These are phyloP conservation scores for Disparrhopalites patrizii DNA, from an alignment of 2,888 invertebrate species.

Conservation along the genomic window DNA sequence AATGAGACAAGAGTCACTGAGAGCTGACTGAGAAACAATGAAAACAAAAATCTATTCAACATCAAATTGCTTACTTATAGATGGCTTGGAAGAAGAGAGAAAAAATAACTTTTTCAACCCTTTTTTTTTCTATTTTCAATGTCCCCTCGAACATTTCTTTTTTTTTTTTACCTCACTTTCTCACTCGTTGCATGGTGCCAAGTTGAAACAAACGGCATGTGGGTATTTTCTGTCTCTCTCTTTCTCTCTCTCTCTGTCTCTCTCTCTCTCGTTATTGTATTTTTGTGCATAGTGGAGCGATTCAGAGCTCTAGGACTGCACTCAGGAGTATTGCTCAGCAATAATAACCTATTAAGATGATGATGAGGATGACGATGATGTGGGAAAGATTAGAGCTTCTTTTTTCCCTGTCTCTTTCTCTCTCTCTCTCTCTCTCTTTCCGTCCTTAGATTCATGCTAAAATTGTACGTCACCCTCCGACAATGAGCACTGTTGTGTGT, in stretches of 20 bases:
- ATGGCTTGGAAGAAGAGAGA: background rate
- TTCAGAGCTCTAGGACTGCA: background rate
- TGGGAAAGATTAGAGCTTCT: no score
- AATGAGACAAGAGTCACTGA: constrained; percentile 25
- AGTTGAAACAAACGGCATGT: constrained; percentile 6
- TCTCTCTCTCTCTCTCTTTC: background rate
- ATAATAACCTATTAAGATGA: no score
- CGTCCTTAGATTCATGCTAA: no score
- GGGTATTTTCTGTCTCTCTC: background rate
- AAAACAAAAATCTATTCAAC: constrained; percentile 26
- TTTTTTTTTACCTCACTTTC: no score
- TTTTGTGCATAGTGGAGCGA: no score
- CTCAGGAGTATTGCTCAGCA: constrained; percentile 2
- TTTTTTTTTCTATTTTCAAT: constrained; percentile 2
- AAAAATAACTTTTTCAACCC: constrained; percentile 6
- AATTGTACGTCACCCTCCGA: background rate
- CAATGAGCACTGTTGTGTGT: background rate
- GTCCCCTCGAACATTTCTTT: no score
- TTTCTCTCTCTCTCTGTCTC: background rate
- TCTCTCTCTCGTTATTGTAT: background rate
- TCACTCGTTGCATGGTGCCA: constrained; percentile 1
- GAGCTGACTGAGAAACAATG: constrained; percentile 25
- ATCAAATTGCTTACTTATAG: background rate
- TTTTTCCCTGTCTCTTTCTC: background rate
- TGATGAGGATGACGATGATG: no score